Percentiles rank a stretch among this genome's conserved stretches.
phyloP scores from a whole-genome alignment of 1,140 invertebrate species.

The Lepidurus couesii region DNA sequence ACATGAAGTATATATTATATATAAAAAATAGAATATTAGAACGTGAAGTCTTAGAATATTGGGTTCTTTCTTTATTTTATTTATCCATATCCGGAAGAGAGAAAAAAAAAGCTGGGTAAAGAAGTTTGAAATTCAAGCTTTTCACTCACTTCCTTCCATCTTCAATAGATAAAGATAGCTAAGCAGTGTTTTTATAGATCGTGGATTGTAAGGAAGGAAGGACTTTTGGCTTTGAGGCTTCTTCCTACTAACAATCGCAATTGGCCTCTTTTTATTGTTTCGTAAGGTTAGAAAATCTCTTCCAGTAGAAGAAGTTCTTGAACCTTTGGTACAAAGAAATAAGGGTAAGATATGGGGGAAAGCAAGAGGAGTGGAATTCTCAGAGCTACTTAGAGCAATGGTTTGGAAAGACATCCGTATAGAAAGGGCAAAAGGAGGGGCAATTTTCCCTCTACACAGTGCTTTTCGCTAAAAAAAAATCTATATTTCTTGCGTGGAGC shows the following conservation, averaged over 20 bases:
- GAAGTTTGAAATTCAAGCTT: neutral
- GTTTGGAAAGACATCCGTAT: neutral
- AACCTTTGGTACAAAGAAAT: neutral
- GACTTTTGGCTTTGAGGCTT: constrained; percentile 1
- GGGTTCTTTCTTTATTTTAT: too few species aligned
- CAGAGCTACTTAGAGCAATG: constrained; percentile 18
- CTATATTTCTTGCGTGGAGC: neutral
- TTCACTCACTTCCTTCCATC: neutral
- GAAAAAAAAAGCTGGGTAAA: too few species aligned
- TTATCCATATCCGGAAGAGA: too few species aligned
- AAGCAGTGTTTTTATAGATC: neutral
- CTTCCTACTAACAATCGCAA: neutral
- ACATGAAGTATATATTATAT: too few species aligned
- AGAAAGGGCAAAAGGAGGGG: neutral
- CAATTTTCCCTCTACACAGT: neutral
- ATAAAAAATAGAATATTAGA: too few species aligned
- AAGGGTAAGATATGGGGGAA: neutral
- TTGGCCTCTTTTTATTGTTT: constrained; percentile 15
- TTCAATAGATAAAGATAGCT: neutral
- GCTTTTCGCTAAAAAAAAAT: neutral
- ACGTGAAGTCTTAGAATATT: too few species aligned
- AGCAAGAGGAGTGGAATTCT: neutral
- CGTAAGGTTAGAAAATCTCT: neutral
- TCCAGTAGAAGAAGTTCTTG: neutral
- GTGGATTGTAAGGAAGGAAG: neutral